These are phyloP conservation scores for Sigmodon hispidus DNA, from an alignment of 2,113 vertebrate species.

Conservation along the genomic window DNA sequence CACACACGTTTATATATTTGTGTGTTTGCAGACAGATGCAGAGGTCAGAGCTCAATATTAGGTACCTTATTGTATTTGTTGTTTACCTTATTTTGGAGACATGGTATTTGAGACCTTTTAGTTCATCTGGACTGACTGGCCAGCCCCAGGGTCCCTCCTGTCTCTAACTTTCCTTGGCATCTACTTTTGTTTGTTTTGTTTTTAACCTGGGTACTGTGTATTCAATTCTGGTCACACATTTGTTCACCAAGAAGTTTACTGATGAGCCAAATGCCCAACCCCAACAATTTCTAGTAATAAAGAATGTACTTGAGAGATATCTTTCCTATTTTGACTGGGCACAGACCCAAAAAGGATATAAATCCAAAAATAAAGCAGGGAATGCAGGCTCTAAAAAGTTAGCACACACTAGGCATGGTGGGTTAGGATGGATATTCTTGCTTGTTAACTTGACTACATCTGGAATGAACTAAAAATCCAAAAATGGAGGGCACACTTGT, in stretches of 20 bases:
- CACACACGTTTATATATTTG: neutral
- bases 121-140: neutral
- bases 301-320: neutral
- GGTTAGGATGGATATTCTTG: neutral
- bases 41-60: neutral
- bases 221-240: neutral
- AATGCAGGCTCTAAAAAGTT: neutral
- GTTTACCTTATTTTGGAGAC: neutral
- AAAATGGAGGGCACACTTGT: neutral
- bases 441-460: neutral
- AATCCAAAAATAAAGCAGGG: no score
- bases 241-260: neutral
- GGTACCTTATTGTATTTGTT: no score
- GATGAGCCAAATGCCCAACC: neutral
- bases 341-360: neutral
- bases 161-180: neutral
- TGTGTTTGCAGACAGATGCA: neutral
- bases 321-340: no score
- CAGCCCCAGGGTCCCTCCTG: neutral
- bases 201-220: neutral
- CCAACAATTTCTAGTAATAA: neutral
- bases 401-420: neutral
- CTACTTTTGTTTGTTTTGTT: neutral
- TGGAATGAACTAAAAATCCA: neutral
- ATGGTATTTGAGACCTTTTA: neutral